Percentiles rank a stretch among this genome's conserved stretches.
Evolutionary conservation across 1,140 invertebrate species (phyloP).

Genomic region (Sesamia nonagrioides): DNA sequence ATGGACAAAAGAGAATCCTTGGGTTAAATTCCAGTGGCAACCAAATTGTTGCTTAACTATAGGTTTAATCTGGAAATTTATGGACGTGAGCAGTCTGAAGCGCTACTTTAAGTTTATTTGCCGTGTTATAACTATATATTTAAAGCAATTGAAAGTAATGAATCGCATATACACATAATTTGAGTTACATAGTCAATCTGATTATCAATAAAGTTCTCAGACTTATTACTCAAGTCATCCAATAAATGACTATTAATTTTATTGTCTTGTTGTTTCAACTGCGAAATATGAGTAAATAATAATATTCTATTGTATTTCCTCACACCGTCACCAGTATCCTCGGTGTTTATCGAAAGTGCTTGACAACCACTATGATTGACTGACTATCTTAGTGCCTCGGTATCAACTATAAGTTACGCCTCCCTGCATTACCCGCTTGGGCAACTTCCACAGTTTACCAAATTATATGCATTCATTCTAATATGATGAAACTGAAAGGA

Average conservation of each 20-base stretch:
- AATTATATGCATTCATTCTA: not conserved
- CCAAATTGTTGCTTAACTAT: not conserved
- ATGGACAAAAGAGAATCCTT: not conserved
- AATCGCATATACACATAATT: too few relatives aligned
- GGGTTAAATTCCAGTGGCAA: not conserved
- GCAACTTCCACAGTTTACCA: slow-evolving; percentile 9
- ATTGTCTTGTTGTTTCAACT: not conserved
- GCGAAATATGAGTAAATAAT: slow-evolving; percentile 1
- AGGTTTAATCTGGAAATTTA: too few relatives aligned
- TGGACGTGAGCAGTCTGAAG: too few relatives aligned
- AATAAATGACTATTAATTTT: not conserved
- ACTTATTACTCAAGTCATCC: not conserved
- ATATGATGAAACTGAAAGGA: slow-evolving; percentile 7
- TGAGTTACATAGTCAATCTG: too few relatives aligned
- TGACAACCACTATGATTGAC: slow-evolving; percentile 36
- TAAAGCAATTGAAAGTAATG: too few relatives aligned
- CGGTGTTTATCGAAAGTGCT: slow-evolving; percentile 30
- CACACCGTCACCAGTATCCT: slow-evolving; percentile 1
- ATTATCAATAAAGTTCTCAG: too few relatives aligned
- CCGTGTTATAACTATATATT: too few relatives aligned
- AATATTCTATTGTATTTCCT: slow-evolving; percentile 11
- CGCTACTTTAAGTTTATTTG: too few relatives aligned
- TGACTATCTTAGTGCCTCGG: not conserved
- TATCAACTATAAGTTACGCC: slow-evolving; percentile 4
- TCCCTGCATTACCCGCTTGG: not conserved